Base-by-base conservation (phyloP, 2,888 invertebrate species). In the Podotricha telesiphe region DNA sequence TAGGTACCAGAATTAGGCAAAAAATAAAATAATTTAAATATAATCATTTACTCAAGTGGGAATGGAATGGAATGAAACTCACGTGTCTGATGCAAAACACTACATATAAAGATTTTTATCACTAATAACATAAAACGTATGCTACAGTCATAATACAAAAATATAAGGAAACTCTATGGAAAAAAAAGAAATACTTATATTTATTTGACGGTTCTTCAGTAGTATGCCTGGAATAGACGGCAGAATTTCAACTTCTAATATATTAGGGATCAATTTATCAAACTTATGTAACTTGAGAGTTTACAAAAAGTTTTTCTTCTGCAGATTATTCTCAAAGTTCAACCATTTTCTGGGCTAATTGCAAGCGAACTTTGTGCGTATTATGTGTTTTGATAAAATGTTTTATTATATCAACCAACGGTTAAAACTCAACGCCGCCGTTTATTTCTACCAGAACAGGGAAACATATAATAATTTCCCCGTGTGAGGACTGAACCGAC, bases 241-340 rank as follows among this genome's bases (percentile, higher is more conserved):
- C 19, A 50, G 48, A 37, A 50, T 8, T 62, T 62, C 15, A 37
- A 62, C 62, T 50, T 62, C 28, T 50, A 62, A 62, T 62, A 62
- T 50, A 62, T 62, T 19, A 48, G 19, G 37, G 62, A 62, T 62
- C 62, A 34, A 62, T 62, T 62, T 34, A 62, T 62, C 62, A 62
- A 62, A 62, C 20, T 62, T 62, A 48, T 37, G 62, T 50, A 45
- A 45, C 22, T 59, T 45, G 59, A 45, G 22, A 45, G 59, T 28
- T 59, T 62, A 50, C 47, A 62, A 34, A 62, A 45, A 28, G 13
- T 50, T 50, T 62, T 62, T 34, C 48, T 40, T 62, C 37, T 37
- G 37, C 13, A 62, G 47, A 62, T 62, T 50, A 50, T 50, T 50
- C 34, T 47, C n/a, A 19, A 62, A 50, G 3, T 50, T 62, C 13